Base-by-base conservation (phyloP, 2,113 vertebrate genomes). In the Psophia crepitans region DNA sequence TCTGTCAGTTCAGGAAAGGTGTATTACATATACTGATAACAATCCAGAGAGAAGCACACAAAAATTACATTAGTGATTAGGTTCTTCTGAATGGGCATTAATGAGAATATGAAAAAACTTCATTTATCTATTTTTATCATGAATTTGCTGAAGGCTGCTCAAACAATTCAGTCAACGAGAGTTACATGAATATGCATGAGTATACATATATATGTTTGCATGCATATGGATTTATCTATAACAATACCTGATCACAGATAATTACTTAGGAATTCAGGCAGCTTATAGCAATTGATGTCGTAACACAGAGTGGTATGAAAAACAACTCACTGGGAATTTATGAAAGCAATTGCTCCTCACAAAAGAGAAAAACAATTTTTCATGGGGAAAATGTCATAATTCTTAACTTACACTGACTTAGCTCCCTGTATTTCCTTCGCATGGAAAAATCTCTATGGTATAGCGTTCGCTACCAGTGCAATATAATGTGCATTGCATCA, bases 211-310 rank as follows among this genome's bases (percentile, higher is more conserved):
- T 35, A 58, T 46, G 88, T 91, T 60, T 91, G 86, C 68, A 92
- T 64, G 63, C 30, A 60, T 26, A 81, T 87, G 30, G 75, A 92
- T 81, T 84, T 81, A 60, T 82, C 69, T 75, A 30, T 61, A 83
- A 95, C 66, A 96, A 79, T 85, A 95, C 85, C 64, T 75, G 86
- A 81, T 94, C 86, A 90, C 63, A 87, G 64, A 73, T 85, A 94
- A 96, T 91, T 89, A 93, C 41, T 86, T 61, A 71, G 69, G 73
- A 87, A 84, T 87, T 87, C 68, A 87, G 80, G 84, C 71, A 85
- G 61, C 71, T 91, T 90, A 66, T 12, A 87, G 91, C 20, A 49
- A 75, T 28, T 81, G 57, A 58, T 63, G 60, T 16, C 14, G 26
- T n/a, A 75, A 63, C 46, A 58, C 20, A 44, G 20, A 53, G 39